Conservation (phyloP, 53 echinoderm and acorn worm genomes). For the Henricia sp. region DNA sequence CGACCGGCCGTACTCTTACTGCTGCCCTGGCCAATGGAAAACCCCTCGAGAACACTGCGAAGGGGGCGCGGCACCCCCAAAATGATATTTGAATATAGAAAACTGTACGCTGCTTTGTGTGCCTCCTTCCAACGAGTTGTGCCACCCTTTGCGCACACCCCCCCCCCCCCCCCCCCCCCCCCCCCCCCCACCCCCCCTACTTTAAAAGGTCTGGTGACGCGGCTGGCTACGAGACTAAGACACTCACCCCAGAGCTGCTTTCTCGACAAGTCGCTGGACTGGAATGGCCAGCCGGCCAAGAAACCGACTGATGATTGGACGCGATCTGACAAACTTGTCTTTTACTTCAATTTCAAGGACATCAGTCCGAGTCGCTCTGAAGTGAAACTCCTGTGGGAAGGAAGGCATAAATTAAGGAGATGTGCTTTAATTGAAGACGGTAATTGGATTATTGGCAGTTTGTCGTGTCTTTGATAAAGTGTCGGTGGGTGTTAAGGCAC, state of each 20-base stretch:
- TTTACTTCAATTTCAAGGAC: slow-evolving; percentile 96
- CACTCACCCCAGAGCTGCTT: slow-evolving; percentile 93
- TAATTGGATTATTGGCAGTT: slow-evolving; percentile 33
- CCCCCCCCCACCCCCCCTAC: too few species aligned
- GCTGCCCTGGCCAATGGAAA: too few species aligned
- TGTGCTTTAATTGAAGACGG: slow-evolving; percentile 47
- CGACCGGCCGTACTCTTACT: too few species aligned
- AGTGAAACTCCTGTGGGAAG: slow-evolving; percentile 83
- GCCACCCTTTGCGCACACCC: too few species aligned
- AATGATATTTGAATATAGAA: too few species aligned
- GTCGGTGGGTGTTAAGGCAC: neutral
- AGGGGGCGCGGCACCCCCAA: too few species aligned
- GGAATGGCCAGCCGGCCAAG: slow-evolving; percentile 94
- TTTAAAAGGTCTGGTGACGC: too few species aligned
- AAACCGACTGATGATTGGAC: slow-evolving; percentile 97
- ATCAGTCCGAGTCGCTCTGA: slow-evolving; percentile 86
- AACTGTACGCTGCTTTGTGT: too few species aligned
- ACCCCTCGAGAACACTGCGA: too few species aligned
- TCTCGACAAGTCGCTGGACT: slow-evolving; percentile 88
- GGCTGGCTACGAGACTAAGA: neutral
- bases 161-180: too few species aligned
- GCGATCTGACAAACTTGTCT: slow-evolving; percentile 95
- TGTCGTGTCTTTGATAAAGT: slow-evolving; percentile 15
- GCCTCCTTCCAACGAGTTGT: too few species aligned
- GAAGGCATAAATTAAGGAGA: slow-evolving; percentile 56